Conservation (phyloP, 2,888 invertebrate species). For the Teleogryllus oceanicus region DNA sequence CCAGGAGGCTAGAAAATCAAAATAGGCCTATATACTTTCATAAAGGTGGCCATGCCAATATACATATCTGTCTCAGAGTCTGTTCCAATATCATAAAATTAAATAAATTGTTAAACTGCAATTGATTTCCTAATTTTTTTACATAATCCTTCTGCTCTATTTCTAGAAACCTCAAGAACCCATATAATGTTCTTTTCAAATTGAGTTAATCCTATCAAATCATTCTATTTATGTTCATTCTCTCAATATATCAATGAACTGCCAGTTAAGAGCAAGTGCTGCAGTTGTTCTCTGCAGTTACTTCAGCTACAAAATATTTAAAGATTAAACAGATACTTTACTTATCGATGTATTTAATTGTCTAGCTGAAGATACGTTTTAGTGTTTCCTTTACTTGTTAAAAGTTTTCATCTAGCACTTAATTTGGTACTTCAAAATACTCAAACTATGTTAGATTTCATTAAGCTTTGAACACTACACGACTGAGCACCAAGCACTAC, state of each 20-base stretch:
- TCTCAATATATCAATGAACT: slow-evolving; percentile 18
- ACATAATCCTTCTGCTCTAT: slow-evolving; percentile 6
- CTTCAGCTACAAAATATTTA: neutral
- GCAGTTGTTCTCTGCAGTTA: neutral
- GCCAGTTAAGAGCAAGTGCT: neutral
- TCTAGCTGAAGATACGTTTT: neutral
- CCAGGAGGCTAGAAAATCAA: neutral
- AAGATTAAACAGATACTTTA: neutral
- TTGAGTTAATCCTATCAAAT: neutral
- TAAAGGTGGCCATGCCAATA: slow-evolving; percentile 18
- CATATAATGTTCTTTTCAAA: slow-evolving; percentile 9
- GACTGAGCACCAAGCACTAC: slow-evolving; percentile 4
- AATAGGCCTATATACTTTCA: neutral
- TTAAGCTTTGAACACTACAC: neutral
- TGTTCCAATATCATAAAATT: neutral
- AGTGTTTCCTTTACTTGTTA: neutral
- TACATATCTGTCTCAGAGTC: neutral
- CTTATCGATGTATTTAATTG: neutral
- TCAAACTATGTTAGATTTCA: neutral
- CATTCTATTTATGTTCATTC: neutral
- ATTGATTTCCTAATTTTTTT: neutral
- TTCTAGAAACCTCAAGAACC: slow-evolving; percentile 6
- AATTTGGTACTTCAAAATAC: slow-evolving; percentile 10
- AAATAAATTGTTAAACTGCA: neutral
- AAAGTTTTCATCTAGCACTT: slow-evolving; percentile 2